These are phyloP conservation scores for Typhlichthys subterraneus DNA, from an alignment of 2,797 vertebrate genomes.

Conservation along the genomic window DNA sequence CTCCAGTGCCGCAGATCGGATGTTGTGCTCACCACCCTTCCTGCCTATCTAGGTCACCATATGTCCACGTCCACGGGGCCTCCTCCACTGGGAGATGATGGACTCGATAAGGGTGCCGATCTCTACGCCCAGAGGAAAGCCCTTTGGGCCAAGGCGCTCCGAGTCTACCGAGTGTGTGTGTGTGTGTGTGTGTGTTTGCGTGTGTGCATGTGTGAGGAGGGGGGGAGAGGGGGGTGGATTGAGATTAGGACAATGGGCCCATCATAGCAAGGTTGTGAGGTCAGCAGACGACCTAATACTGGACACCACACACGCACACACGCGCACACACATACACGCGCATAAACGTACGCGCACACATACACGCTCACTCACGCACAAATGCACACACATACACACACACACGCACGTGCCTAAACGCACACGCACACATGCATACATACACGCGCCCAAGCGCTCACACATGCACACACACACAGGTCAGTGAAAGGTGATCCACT, in stretches of 20 bases:
- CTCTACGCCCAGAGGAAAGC: no score
- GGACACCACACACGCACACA: no score
- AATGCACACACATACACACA: neutral
- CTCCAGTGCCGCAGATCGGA: no score
- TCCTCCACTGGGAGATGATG: slow-evolving; percentile 17
- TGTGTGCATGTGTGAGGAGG: no score
- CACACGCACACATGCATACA: slow-evolving; percentile 8
- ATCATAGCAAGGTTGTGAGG: no score
- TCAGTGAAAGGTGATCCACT: no score
- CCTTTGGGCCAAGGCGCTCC: no score
- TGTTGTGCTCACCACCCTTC: no score
- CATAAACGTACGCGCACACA: neutral
- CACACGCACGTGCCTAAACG: neutral
- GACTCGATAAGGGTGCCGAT: slow-evolving; percentile 25
- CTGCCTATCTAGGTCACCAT: slow-evolving; percentile 73
- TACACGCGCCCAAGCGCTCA: neutral
- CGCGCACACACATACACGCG: neutral
- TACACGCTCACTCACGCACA: neutral
- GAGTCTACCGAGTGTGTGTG: no score
- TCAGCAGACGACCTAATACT: no score
- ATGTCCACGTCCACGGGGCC: slow-evolving; percentile 57
- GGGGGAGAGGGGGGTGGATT: neutral
- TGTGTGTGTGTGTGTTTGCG: no score
- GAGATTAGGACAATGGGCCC: slow-evolving; percentile 18
- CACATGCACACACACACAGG: neutral